Conservation (phyloP, 2,113 vertebrate genomes). For the Ursus arctos region DNA sequence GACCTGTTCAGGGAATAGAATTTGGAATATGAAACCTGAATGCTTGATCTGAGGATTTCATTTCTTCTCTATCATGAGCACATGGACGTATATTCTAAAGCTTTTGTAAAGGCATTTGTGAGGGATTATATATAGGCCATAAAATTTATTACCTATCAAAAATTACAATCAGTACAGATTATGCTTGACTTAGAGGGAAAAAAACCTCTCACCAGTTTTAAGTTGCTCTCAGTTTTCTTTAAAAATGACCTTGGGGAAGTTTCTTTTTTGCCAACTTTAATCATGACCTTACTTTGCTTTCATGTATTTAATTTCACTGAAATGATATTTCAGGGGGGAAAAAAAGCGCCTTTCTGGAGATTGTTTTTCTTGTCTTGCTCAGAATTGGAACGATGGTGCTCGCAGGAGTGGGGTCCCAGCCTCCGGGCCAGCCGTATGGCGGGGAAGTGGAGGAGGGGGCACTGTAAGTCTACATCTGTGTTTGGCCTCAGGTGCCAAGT, state of each 20-base stretch:
- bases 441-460: not conserved
- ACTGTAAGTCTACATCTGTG: not conserved
- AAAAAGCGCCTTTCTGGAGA: conserved; percentile 49
- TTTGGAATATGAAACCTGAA: conserved; percentile 40
- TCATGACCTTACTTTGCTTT: conserved; percentile 42
- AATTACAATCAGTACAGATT: conserved; percentile 20
- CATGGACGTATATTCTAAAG: not conserved
- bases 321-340: conserved; percentile 26
- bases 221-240: not conserved
- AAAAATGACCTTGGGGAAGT: conserved; percentile 48
- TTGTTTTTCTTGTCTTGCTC: conserved; percentile 28
- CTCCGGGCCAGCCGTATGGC: not conserved
- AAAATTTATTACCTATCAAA: conserved; percentile 16
- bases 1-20: not conserved
- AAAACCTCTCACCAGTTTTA: not conserved
- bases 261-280: conserved; percentile 23
- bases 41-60: conserved; percentile 6
- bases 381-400: not conserved
- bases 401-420: not conserved
- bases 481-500: not conserved
- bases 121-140: not conserved
- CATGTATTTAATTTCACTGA: conserved; percentile 59
- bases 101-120: conserved; percentile 28
- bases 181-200: not conserved
- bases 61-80: not conserved